Conservation (phyloP, 2,113 vertebrate genomes). For the Chionis minor region DNA sequence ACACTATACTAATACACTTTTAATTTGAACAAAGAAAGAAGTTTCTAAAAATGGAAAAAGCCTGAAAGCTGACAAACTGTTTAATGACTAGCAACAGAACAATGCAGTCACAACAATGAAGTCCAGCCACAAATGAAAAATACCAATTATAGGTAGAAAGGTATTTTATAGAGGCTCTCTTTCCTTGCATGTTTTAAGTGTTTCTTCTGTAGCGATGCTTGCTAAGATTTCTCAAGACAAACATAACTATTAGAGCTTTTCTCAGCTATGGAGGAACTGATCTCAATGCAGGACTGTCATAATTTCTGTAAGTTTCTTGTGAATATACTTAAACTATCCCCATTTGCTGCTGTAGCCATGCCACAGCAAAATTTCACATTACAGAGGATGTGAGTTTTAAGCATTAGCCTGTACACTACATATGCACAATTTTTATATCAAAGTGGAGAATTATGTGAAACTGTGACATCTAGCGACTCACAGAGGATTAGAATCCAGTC, state of each 20-base stretch:
- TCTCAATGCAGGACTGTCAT: background rate
- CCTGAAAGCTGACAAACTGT: background rate
- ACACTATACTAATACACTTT: background rate
- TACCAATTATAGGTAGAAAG: background rate
- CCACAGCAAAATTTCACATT: background rate
- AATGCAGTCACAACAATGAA: background rate
- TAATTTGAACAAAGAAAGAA: background rate
- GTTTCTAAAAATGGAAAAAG: background rate
- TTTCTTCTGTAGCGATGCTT: background rate
- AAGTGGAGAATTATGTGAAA: slow-evolving; percentile 11
- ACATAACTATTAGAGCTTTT: background rate
- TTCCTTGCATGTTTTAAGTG: background rate
- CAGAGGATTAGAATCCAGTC: background rate
- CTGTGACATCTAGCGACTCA: slow-evolving; percentile 36
- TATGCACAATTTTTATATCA: background rate
- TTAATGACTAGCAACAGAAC: background rate
- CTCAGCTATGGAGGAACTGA: background rate
- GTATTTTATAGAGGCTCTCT: background rate
- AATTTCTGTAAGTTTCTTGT: background rate
- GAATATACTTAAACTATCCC: background rate
- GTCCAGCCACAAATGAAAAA: background rate
- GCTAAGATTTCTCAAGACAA: slow-evolving; percentile 22
- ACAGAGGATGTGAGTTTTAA: background rate
- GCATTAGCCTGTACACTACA: background rate
- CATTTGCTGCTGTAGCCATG: background rate